A percentile compares a stretch with the other conserved stretches of the same genome.
These are phyloP conservation scores for Oeneis ivallda DNA, from an alignment of 2,888 invertebrate species.

Conservation along the genomic window DNA sequence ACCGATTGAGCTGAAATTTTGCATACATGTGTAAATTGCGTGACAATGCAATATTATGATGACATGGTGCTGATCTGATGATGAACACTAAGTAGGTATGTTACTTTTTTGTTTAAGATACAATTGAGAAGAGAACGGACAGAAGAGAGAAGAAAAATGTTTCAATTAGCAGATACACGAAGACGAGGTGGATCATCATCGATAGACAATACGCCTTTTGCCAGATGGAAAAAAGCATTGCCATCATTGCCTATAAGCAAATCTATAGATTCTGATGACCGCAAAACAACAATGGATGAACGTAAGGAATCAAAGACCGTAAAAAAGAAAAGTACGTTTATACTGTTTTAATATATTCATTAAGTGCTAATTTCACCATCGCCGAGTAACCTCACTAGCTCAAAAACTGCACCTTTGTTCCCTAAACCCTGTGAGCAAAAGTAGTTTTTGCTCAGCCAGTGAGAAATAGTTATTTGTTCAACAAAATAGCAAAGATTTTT, in stretches of 20 bases:
- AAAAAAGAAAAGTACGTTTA: conserved; percentile 61
- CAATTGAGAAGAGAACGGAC: conserved; percentile 94
- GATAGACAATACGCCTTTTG: conserved; percentile 83
- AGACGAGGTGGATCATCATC: conserved; percentile 79
- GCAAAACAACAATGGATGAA: conserved; percentile 58
- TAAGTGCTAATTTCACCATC: not conserved
- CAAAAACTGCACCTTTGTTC: too few relatives aligned
- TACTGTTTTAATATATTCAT: not conserved
- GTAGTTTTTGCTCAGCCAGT: too few relatives aligned
- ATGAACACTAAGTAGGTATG: not conserved
- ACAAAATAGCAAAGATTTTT: too few relatives aligned
- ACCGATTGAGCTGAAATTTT: too few relatives aligned
- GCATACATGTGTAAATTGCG: too few relatives aligned
- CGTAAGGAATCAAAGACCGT: conserved; percentile 55
- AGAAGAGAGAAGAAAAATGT: conserved; percentile 96
- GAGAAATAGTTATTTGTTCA: too few relatives aligned
- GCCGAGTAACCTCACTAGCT: too few relatives aligned
- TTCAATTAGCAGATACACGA: conserved; percentile 90
- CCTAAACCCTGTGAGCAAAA: too few relatives aligned
- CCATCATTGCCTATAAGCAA: conserved; percentile 82
- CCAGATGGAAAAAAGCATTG: conserved; percentile 86
- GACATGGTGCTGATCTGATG: too few relatives aligned
- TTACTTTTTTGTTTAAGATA: conserved; percentile 72
- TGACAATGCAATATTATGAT: too few relatives aligned
- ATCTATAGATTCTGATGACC: conserved; percentile 79